Base-by-base conservation (phyloP, 64 coral and sea anemone genomes). In the Stichodactyla helianthus region DNA sequence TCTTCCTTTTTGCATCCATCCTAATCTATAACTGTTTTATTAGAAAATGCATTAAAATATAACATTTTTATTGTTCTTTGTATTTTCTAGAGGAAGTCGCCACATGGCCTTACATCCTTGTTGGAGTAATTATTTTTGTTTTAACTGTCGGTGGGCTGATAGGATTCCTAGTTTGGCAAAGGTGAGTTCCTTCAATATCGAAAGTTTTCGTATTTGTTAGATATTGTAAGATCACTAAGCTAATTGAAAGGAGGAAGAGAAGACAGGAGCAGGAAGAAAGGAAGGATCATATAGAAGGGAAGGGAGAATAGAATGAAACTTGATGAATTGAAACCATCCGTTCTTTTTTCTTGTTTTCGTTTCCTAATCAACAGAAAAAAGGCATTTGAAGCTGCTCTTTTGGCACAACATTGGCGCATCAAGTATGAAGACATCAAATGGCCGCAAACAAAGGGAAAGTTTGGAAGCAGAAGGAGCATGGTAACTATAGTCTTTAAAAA, bases 401-500 rank as follows among this genome's bases (percentile, higher is more conserved):
- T 90, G 27, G 91, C 90, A 52, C 87, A 92, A 58, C 88, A 71
- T 23, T 97, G 94, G 94, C 71, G 86, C 87, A 81, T 97, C 54
- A 93, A 97, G 61, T 92, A 89, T 26, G 91, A 97, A 64, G 91
- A 97, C 25, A 93, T 97, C 54, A 83, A 90, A 35, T 97, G 90
- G 90, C 90, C 94, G 9, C 89, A 90, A 68, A 85, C 89, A 50
- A 88, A 88, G 83, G 82, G 76, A 87, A 87, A 82, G 56, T 82
- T 93, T 82, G 91, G 88, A 10, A 93, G 91, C 74, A 93, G 88
- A 52, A 97, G 85, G 59, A 97, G 94, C 56, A 97, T 97, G 94
- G 94, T 97, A 88, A 92, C 27, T 23, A 74, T 74, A 28, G 27
- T 6, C 8, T 65, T 65, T 28, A n/a, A 74, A 26, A 27, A 6